Base-by-base conservation (phyloP, 2,888 invertebrate genomes). In the Zaprionus lineosus region DNA sequence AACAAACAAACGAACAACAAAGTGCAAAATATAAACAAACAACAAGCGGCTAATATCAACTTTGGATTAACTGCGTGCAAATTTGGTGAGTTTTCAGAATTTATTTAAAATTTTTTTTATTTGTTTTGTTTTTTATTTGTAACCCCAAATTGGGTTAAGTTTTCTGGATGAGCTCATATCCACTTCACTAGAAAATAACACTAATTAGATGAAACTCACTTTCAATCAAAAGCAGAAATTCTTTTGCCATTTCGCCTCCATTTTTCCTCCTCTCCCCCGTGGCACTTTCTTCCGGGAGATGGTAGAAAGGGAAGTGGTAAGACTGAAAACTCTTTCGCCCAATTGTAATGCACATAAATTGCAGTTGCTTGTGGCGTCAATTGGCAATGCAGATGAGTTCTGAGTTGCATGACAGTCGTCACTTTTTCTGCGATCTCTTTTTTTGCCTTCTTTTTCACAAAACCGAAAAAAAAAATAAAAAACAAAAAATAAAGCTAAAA, bases 271-370 rank as follows among this genome's bases (percentile, higher is more conserved):
- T n/a, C n/a, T n/a, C n/a, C n/a, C n/a, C n/a, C n/a, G n/a, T n/a
- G n/a, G n/a, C n/a, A n/a, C n/a, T n/a, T n/a, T n/a, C n/a, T n/a
- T n/a, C n/a, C n/a, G n/a, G 21, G 28, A 36, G 9, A 24, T 47
- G n/a, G 12, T 15, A 51, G 29, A 28, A 36, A 52, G 36, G 15
- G 14, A 39, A 41, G 18, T 43, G 43, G 33, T 44, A 51, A 40
- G 60, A 44, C 46, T 60, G 61, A 52, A 73, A 79, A 53, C 73
- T 60, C 59, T 74, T 74, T 62, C 39, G 63, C 58, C n/a, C 78
- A 84, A 78, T 84, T 78, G 77, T 63, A 75, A 78, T 84, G 78
- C 55, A 63, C 78, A 78, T 83, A 83, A 78, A 83, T 84, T 85
- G 69, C 81, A 79, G 73, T 65, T 62, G 64, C 59, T 65, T 63